Evolutionary conservation across 1,140 invertebrate species (phyloP), one percentile per base, ranked within the genome.

Genomic region (Apis laboriosa): DNA sequence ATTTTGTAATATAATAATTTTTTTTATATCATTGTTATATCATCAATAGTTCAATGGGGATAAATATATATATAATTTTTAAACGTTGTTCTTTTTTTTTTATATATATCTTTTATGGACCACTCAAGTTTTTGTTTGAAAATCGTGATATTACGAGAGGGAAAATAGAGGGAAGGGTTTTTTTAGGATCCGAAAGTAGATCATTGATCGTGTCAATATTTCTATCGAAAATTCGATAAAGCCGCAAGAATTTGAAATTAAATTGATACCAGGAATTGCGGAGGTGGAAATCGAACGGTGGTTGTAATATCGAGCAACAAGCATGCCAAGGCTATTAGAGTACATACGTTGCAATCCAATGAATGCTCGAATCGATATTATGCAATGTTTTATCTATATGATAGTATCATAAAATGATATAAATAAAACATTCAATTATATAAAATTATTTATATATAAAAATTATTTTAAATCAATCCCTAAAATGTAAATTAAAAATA

Each of bases 121-220:
- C 28, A 13, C 19, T 28, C n/a, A 55, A 60, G 49, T 9, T 56
- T 53, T 53, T n/a, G 19, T 49, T 61, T 63, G 21, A 49, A 49
- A 79, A 19, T n/a, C 28, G 2, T 5, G 53, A 68, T 24, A 15
- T 0, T 13, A 24, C 28, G 19, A 4, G 63, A 17, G 28, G 21
- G 0, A 19, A 76, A 34, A 56, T n/a, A 24, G 43, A 68, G 12
- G 17, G 0, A 17, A 68, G 13, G 58, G n/a, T 51, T 53, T 15
- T 60, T 34, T 64, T 4, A 24, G 13, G 60, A 15, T n/a, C 74
- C 73, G 74, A 84, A 84, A 77, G 79, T 87, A 77, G 85, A 88
- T 87, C 85, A 87, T 86, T 61, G 86, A 87, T 87, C 71, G 53
- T 24, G 72, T 73, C 53, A 68, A 84, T 81, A 80, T 84, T 51